Conservation (phyloP, 2,113 vertebrate species). For the Gobius niger region DNA sequence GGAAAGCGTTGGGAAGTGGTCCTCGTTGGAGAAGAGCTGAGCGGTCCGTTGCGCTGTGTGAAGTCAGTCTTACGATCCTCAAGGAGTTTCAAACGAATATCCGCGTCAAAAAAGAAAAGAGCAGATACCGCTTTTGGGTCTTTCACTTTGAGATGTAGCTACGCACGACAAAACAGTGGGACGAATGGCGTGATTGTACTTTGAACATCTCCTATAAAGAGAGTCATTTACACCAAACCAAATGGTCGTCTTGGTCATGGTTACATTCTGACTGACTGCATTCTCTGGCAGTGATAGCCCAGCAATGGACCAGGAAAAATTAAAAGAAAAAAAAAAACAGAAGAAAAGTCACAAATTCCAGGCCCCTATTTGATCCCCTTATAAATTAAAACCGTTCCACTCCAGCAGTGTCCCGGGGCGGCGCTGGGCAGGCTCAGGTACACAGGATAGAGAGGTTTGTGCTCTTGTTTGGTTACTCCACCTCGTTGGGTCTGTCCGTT, state of each 20-base stretch:
- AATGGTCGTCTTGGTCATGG: neutral
- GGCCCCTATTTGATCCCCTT: slow-evolving; percentile 23
- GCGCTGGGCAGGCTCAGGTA: slow-evolving; percentile 53
- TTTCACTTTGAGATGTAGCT: neutral
- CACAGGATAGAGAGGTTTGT: slow-evolving; percentile 50
- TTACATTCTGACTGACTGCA: slow-evolving; percentile 9
- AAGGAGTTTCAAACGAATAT: neutral
- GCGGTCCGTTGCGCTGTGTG: neutral
- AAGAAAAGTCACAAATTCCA: slow-evolving; percentile 1
- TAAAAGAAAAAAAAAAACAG: neutral
- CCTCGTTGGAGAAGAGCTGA: neutral
- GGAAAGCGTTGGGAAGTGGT: slow-evolving; percentile 10
- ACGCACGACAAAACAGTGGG: neutral
- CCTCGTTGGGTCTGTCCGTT: slow-evolving; percentile 61
- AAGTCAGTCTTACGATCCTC: slow-evolving; percentile 18
- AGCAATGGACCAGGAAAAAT: neutral
- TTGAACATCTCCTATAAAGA: neutral
- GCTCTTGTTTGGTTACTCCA: slow-evolving; percentile 62
- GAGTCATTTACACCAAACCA: slow-evolving; percentile 3
- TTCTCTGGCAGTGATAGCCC: slow-evolving; percentile 25
- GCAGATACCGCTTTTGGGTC: neutral
- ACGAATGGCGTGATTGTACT: neutral
- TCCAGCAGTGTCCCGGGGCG: slow-evolving; percentile 2
- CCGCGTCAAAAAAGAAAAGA: neutral
- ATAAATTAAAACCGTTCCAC: slow-evolving; percentile 18